A percentile compares a stretch with the other conserved stretches of the same genome.
phyloP scores from a whole-genome alignment of 2,888 invertebrate species.

The Capitulum mitella region DNA sequence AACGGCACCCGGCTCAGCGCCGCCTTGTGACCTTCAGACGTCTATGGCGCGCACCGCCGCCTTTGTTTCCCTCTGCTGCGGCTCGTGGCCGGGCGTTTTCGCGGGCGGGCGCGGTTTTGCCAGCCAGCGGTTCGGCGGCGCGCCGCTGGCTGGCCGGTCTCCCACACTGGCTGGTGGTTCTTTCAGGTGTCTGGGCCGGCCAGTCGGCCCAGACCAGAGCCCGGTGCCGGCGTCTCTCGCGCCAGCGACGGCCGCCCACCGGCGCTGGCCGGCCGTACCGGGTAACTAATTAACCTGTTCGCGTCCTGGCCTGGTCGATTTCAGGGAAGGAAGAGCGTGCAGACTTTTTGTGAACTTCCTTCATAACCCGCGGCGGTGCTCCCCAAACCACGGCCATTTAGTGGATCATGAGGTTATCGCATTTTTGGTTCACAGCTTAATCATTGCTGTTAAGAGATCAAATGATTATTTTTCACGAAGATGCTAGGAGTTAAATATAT shows the following conservation, averaged over 20 bases:
- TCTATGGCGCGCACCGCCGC: too few relatives aligned
- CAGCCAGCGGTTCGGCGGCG: background rate
- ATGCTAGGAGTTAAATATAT: too few relatives aligned
- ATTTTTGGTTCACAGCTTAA: too few relatives aligned
- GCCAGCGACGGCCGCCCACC: background rate
- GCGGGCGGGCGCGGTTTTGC: background rate
- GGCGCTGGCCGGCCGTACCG: background rate
- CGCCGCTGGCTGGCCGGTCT: background rate
- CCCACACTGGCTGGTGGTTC: slow-evolving; percentile 10
- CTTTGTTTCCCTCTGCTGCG: too few relatives aligned
- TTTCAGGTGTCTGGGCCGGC: background rate
- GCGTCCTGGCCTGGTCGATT: background rate
- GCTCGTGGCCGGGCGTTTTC: too few relatives aligned
- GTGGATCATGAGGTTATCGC: too few relatives aligned
- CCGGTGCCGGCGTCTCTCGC: background rate
- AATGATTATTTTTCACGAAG: too few relatives aligned
- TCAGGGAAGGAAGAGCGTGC: slow-evolving; percentile 22
- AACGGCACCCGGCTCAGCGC: too few relatives aligned
- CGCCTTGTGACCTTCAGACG: too few relatives aligned
- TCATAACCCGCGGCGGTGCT: too few relatives aligned
- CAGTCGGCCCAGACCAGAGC: background rate
- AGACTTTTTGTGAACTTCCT: slow-evolving; percentile 14
- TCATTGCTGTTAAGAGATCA: too few relatives aligned
- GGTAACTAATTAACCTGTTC: background rate
- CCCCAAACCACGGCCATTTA: too few relatives aligned